phyloP scores from a whole-genome alignment of 92 coral and sea anemone species.

The Phymanthus crucifer region DNA sequence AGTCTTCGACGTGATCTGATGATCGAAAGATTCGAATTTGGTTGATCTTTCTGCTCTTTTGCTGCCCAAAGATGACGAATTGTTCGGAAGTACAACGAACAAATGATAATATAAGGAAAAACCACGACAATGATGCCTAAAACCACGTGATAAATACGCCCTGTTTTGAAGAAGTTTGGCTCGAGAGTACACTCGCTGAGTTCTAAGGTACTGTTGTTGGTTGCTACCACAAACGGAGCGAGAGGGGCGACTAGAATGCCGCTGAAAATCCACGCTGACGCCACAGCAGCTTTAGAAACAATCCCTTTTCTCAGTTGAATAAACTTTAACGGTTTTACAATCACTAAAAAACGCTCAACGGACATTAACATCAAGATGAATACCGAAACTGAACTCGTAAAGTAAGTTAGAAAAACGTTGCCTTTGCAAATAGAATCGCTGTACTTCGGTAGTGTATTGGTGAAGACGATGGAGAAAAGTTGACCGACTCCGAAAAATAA shows the following conservation, averaged over 20 bases:
- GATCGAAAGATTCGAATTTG: neutral
- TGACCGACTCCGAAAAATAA: constrained; percentile 27
- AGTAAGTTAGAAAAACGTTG: constrained; percentile 17
- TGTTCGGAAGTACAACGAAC: constrained; percentile 16
- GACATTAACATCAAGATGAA: constrained; percentile 20
- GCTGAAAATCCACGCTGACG: constrained; percentile 3
- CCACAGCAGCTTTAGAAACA: constrained; percentile 7
- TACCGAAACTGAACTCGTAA: constrained; percentile 16
- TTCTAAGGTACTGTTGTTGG: neutral
- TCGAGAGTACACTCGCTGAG: constrained; percentile 1
- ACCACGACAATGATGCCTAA: constrained; percentile 8
- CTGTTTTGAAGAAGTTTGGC: neutral
- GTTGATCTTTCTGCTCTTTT: neutral
- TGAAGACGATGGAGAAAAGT: neutral
- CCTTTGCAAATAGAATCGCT: constrained; percentile 8
- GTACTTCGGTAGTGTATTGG: neutral
- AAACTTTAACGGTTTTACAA: constrained; percentile 19
- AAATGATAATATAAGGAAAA: constrained; percentile 15
- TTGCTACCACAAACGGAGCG: constrained; percentile 7
- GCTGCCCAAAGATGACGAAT: constrained; percentile 15
- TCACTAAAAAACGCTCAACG: constrained; percentile 20
- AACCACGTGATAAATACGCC: constrained; percentile 6
- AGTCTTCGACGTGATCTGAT: constrained; percentile 15
- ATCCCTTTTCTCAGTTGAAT: neutral
- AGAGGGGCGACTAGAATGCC: neutral